phyloP scores from a whole-genome alignment of 2,797 vertebrate genomes.

The Columba guinea region DNA sequence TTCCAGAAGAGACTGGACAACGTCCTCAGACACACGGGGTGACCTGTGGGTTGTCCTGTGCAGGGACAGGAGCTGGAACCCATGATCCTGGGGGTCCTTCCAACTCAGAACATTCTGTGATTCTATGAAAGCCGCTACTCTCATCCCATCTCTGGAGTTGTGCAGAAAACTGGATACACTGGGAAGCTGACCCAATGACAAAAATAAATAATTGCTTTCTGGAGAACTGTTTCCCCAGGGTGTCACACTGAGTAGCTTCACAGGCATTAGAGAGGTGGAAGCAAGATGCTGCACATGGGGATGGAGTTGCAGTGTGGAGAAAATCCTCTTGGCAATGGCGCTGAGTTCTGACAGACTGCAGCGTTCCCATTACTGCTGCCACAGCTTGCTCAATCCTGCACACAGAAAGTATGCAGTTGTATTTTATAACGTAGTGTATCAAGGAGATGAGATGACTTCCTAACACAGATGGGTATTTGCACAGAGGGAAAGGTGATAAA shows the following conservation, averaged over 20 bases:
- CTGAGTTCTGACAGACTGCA: neutral
- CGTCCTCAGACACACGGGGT: too few relatives aligned
- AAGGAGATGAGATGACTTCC: neutral
- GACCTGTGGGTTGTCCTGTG: too few relatives aligned
- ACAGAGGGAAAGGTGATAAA: neutral
- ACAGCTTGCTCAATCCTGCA: neutral
- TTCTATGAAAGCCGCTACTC: too few relatives aligned
- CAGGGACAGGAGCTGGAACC: too few relatives aligned
- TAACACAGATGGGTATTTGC: neutral
- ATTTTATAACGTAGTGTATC: neutral
- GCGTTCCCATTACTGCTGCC: neutral
- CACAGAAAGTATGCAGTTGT: neutral
- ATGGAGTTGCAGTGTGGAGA: fast-evolving
- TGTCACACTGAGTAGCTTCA: neutral
- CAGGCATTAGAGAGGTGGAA: neutral
- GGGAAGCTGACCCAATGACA: neutral
- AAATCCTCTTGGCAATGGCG: neutral
- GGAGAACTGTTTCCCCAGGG: neutral
- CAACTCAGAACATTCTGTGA: too few relatives aligned
- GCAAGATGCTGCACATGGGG: neutral
- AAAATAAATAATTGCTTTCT: neutral
- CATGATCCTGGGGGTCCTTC: too few relatives aligned
- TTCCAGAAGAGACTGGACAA: too few relatives aligned
- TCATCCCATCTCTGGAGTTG: neutral
- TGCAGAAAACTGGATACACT: neutral